Percentiles rank a stretch among this genome's conserved stretches.
phyloP scores from a whole-genome alignment of 2,113 vertebrate genomes.

The Calyptommatus sinebrachiatus region DNA sequence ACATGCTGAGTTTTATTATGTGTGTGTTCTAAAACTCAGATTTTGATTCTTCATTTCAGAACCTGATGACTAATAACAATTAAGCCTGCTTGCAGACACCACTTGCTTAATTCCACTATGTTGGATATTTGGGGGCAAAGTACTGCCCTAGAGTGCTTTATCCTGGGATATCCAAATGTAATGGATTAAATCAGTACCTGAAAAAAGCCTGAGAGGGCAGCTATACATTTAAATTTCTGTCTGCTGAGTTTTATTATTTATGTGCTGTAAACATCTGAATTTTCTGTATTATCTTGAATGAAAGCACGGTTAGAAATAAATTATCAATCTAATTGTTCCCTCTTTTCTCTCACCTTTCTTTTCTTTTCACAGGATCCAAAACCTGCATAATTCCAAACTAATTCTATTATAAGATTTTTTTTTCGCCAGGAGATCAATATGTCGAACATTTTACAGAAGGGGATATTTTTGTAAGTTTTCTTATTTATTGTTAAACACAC shows the following conservation, averaged over 20 bases:
- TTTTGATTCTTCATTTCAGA: background rate
- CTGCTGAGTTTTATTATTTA: background rate
- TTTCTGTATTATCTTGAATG: too few relatives aligned
- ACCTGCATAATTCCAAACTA: constrained; percentile 14
- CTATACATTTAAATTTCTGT: background rate
- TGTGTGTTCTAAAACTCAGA: background rate
- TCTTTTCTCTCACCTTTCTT: background rate
- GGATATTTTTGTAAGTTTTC: constrained; percentile 30
- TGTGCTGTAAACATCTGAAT: too few relatives aligned
- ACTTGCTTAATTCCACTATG: too few relatives aligned
- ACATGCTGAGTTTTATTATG: too few relatives aligned
- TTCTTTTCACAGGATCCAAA: constrained; percentile 36
- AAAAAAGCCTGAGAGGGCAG: background rate
- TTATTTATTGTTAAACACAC: constrained; percentile 29
- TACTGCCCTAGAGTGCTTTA: too few relatives aligned
- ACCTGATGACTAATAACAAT: background rate
- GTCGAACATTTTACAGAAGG: constrained; percentile 6
- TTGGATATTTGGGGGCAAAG: too few relatives aligned
- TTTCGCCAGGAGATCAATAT: constrained; percentile 3
- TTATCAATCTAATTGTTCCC: constrained; percentile 13
- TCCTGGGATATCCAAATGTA: too few relatives aligned
- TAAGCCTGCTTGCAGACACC: background rate
- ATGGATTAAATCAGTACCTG: too few relatives aligned
- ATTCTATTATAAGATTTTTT: constrained; percentile 18
- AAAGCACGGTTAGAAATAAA: background rate